A percentile compares a stretch with the other conserved stretches of the same genome.
Conservation (phyloP, 2,888 invertebrate genomes). For the Panopea generosa region DNA sequence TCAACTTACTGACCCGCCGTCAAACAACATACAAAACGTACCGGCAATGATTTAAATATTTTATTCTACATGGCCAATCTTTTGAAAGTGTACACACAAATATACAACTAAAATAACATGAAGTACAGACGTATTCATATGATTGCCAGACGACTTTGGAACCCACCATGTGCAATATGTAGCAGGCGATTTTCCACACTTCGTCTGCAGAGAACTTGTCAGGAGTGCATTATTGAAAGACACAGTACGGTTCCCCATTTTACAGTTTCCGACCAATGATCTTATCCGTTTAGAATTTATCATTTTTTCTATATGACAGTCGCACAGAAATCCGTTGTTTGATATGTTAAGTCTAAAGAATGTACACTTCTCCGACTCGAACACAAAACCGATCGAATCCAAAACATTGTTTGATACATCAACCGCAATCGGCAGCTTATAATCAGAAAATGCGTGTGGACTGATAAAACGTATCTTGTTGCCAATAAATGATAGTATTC, state of each 20-base stretch:
- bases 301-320: slow-evolving; percentile 55
- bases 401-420: slow-evolving; percentile 53
- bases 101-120: too few species aligned
- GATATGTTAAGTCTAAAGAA: slow-evolving; percentile 53
- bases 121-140: too few species aligned
- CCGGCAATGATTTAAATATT: too few species aligned
- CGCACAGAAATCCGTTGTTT: slow-evolving; percentile 57
- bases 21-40: too few species aligned
- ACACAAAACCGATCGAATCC: slow-evolving; percentile 48
- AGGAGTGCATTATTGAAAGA: slow-evolving; percentile 30
- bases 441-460: slow-evolving; percentile 48
- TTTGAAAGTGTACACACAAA: too few species aligned
- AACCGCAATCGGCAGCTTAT: slow-evolving; percentile 35
- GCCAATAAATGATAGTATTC: slow-evolving; percentile 42
- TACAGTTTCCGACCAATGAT: slow-evolving; percentile 41
- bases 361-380: slow-evolving; percentile 49
- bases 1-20: too few species aligned
- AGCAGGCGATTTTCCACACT: slow-evolving; percentile 40
- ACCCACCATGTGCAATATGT: slow-evolving; percentile 60
- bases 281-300: slow-evolving; percentile 47
- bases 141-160: slow-evolving; percentile 6
- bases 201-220: slow-evolving; percentile 15
- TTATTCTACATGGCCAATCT: too few species aligned
- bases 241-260: slow-evolving; percentile 25
- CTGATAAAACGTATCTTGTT: slow-evolving; percentile 52